Conservation (phyloP, 1,140 invertebrate species). For the Glossosoma conforme region DNA sequence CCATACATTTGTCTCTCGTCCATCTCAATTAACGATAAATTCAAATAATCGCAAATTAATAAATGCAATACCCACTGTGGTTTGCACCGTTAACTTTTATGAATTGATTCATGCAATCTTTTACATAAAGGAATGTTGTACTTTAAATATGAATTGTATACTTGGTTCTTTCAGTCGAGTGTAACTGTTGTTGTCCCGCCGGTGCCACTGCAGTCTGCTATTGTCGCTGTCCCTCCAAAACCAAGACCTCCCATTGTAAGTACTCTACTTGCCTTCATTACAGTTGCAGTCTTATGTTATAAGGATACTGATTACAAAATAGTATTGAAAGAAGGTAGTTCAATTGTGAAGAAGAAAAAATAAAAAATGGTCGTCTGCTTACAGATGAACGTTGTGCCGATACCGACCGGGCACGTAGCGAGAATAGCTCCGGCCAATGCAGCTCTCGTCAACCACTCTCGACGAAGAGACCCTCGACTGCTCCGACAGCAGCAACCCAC, state of each 20-base stretch:
- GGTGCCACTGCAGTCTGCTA: neutral
- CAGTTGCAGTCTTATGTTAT: neutral
- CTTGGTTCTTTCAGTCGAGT: neutral
- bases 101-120: too few relatives aligned
- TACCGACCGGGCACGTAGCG: conserved; percentile 32
- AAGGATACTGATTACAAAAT: too few relatives aligned
- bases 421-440: conserved; percentile 64
- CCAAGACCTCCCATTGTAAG: conserved; percentile 10
- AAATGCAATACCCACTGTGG: too few relatives aligned
- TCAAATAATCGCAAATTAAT: too few relatives aligned
- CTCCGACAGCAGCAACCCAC: conserved; percentile 44
- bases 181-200: conserved; percentile 10
- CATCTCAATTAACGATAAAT: too few relatives aligned
- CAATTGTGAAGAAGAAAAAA: too few relatives aligned
- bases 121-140: too few relatives aligned
- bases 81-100: too few relatives aligned
- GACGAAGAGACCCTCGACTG: conserved; percentile 56
- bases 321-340: too few relatives aligned
- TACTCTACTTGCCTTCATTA: neutral
- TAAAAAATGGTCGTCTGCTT: too few relatives aligned
- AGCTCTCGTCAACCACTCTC: conserved; percentile 51
- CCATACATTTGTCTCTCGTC: too few relatives aligned
- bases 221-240: conserved; percentile 9
- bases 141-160: too few relatives aligned
- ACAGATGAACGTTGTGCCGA: neutral